phyloP scores from a whole-genome alignment of 2,113 vertebrate species.

The Antennarius striatus region DNA sequence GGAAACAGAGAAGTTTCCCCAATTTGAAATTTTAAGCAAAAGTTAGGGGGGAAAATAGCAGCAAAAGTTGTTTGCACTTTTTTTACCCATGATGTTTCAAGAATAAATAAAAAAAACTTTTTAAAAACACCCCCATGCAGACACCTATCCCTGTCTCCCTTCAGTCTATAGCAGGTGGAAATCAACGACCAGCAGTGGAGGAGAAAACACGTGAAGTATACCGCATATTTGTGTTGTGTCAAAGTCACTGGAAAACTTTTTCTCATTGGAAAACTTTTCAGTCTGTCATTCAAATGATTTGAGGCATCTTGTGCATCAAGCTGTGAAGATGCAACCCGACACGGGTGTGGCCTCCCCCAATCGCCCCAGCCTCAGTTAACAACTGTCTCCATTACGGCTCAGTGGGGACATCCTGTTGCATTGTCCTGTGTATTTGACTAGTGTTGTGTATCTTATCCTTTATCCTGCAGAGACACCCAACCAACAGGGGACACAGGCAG shows the following conservation, averaged over 20 bases:
- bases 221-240: not conserved
- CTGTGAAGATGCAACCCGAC: not conserved
- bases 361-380: not conserved
- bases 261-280: not conserved
- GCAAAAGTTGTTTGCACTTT: too few species aligned
- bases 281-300: not conserved
- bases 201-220: not conserved
- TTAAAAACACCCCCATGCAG: too few species aligned
- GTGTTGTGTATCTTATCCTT: not conserved
- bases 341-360: not conserved
- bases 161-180: slow-evolving; percentile 17
- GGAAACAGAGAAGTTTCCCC: slow-evolving; percentile 1
- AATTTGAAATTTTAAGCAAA: too few species aligned
- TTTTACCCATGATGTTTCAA: too few species aligned
- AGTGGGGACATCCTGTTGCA: not conserved
- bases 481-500: not conserved
- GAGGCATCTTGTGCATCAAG: not conserved
- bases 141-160: not conserved
- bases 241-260: not conserved
- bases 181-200: slow-evolving; percentile 20
- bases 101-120: not conserved
- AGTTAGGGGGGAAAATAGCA: too few species aligned
- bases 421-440: not conserved
- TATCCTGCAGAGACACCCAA: too few species aligned
- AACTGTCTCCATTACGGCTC: not conserved